phyloP scores from a whole-genome alignment of 53 echinoderm and acorn worm species.

The Hippasteria phrygiana region DNA sequence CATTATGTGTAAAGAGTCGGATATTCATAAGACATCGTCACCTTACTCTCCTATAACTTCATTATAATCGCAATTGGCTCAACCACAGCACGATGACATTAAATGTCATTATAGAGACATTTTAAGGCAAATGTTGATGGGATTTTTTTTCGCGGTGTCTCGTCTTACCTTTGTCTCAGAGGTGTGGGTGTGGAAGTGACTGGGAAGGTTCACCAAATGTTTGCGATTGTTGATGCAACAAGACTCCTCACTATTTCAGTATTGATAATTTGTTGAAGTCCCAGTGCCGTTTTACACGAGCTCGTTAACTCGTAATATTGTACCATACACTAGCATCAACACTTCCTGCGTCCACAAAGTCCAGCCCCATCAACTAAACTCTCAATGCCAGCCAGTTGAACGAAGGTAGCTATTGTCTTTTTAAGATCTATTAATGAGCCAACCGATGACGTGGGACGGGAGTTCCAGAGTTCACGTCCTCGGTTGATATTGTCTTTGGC shows the following conservation, averaged over 20 bases:
- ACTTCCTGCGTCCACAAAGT: neutral
- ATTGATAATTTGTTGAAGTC: no score
- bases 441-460: neutral
- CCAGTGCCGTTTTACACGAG: no score
- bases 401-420: neutral
- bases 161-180: conserved; percentile 2
- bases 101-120: neutral
- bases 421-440: neutral
- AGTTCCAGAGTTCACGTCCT: neutral
- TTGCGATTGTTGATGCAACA: neutral
- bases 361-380: neutral
- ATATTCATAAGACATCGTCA: no score
- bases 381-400: neutral
- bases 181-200: neutral
- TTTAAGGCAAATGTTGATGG: neutral
- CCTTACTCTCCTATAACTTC: neutral
- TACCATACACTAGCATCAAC: no score
- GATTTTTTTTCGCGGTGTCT: neutral
- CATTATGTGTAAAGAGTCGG: no score
- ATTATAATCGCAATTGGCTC: neutral
- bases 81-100: neutral
- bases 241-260: neutral
- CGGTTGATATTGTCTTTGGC: neutral
- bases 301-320: no score
- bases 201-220: neutral